These are phyloP conservation scores for Strigamia crassipes DNA, from an alignment of 2,888 invertebrate species.

Conservation along the genomic window DNA sequence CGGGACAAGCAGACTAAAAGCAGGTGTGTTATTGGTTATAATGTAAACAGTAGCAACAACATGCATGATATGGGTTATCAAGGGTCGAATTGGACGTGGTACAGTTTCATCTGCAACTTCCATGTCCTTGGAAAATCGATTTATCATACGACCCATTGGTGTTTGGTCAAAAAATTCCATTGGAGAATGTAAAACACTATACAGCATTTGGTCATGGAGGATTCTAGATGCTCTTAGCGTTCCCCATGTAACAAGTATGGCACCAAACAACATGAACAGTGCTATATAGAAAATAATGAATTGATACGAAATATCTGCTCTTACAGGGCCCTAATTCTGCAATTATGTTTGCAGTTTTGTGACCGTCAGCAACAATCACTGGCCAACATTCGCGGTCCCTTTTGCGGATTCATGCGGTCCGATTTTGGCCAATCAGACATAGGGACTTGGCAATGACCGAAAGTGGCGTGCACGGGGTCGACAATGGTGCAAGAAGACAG, in stretches of 20 bases:
- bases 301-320: too few species aligned
- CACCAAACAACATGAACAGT: slow-evolving; percentile 41
- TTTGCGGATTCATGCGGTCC: too few species aligned
- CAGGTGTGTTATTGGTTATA: slow-evolving; percentile 41
- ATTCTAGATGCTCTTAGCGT: slow-evolving; percentile 44
- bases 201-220: slow-evolving; percentile 39
- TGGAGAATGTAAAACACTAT: slow-evolving; percentile 41
- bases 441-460: too few species aligned
- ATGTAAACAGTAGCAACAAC: slow-evolving; percentile 44
- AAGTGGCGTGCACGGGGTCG: too few species aligned
- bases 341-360: too few species aligned
- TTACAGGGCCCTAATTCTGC: too few species aligned
- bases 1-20: slow-evolving; percentile 33
- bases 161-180: slow-evolving; percentile 46
- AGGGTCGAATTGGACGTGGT: slow-evolving; percentile 39
- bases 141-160: slow-evolving; percentile 44
- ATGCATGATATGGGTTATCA: slow-evolving; percentile 44
- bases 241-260: slow-evolving; percentile 26
- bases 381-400: too few species aligned
- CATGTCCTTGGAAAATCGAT: slow-evolving; percentile 46
- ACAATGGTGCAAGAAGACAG: too few species aligned
- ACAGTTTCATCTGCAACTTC: slow-evolving; percentile 45
- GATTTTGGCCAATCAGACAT: too few species aligned
- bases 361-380: too few species aligned
- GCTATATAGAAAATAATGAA: not conserved